Conservation (phyloP, 2,888 invertebrate genomes). For the Pammene fasciana region DNA sequence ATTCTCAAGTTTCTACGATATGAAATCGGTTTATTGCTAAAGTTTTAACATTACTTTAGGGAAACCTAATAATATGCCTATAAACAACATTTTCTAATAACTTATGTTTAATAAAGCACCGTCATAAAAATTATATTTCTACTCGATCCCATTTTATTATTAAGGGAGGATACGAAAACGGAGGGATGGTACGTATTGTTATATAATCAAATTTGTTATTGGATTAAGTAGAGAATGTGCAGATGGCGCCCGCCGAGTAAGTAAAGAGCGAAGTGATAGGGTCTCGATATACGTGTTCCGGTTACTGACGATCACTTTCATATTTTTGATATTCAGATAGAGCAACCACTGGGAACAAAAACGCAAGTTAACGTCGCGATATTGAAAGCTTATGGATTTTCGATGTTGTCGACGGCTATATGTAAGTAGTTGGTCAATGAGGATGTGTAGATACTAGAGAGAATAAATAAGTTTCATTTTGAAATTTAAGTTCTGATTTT, state of each 20-base stretch:
- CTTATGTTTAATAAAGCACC: constrained; percentile 4
- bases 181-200: constrained; percentile 61
- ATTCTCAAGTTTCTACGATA: no score
- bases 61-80: no score
- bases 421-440: constrained; percentile 63
- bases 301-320: constrained; percentile 79
- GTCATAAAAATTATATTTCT: constrained; percentile 20
- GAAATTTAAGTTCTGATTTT: background rate
- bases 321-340: constrained; percentile 83
- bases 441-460: background rate
- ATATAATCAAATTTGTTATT: constrained; percentile 79
- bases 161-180: constrained; percentile 50
- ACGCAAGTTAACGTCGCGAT: constrained; percentile 79
- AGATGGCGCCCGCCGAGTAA: constrained; percentile 80
- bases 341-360: constrained; percentile 78
- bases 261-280: constrained; percentile 83
- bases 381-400: constrained; percentile 83
- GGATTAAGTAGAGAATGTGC: constrained; percentile 79
- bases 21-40: no score
- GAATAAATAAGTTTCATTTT: background rate
- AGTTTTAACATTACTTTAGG: no score
- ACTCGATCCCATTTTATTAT: constrained; percentile 23
- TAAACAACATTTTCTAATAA: no score
- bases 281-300: constrained; percentile 81
- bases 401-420: constrained; percentile 67